phyloP scores from a whole-genome alignment of 2,888 invertebrate genomes.

The Diarsia rubi region DNA sequence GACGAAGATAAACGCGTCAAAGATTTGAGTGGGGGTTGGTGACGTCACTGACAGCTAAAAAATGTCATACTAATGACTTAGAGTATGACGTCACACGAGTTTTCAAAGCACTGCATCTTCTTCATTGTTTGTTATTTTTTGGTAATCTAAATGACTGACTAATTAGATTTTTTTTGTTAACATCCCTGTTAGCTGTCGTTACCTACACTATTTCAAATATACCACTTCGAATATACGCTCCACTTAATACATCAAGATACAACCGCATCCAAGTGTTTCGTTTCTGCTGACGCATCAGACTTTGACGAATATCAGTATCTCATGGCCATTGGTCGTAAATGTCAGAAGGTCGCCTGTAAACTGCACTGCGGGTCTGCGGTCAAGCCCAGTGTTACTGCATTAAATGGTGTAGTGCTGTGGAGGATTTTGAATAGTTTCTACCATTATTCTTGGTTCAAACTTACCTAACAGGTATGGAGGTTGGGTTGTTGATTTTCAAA shows the following conservation, averaged over 20 bases:
- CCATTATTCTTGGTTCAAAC: not conserved
- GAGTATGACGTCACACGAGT: no score
- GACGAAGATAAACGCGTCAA: no score
- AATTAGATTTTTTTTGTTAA: no score
- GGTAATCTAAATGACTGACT: no score
- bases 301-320: slow-evolving; percentile 21
- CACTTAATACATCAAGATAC: not conserved
- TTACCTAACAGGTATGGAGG: not conserved
- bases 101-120: no score
- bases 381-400: not conserved
- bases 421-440: not conserved
- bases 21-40: no score
- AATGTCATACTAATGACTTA: no score
- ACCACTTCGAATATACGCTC: not conserved
- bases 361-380: slow-evolving; percentile 37
- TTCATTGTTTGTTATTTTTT: no score
- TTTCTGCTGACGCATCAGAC: not conserved
- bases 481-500: not conserved
- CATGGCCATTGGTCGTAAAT: slow-evolving; percentile 18
- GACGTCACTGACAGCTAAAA: no score
- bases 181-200: no score
- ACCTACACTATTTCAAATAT: no score
- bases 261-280: not conserved
- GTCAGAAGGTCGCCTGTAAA: slow-evolving; percentile 14
- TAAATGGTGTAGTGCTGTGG: not conserved